phyloP scores from a whole-genome alignment of 2,113 vertebrate species.

The Pagrus major region DNA sequence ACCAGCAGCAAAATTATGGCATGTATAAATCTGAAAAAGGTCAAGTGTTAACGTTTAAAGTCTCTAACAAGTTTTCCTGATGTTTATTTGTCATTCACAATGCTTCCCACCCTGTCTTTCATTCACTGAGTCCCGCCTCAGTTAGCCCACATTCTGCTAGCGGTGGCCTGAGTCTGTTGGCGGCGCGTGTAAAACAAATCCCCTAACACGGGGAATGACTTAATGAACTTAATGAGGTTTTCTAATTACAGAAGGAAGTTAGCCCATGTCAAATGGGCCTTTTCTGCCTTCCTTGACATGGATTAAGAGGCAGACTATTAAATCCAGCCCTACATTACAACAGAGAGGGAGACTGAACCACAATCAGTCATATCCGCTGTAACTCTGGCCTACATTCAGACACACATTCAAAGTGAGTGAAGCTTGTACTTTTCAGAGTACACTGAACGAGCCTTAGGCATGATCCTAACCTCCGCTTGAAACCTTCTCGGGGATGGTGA shows the following conservation, averaged over 20 bases:
- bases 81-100: background rate
- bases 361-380: constrained; percentile 62
- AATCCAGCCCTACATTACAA: constrained; percentile 61
- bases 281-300: constrained; percentile 75
- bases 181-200: constrained; percentile 80
- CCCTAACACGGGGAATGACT: constrained; percentile 76
- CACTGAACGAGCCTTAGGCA: constrained; percentile 43
- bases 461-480: constrained; percentile 37
- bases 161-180: constrained; percentile 57
- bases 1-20: no score
- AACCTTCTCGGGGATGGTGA: constrained; percentile 48
- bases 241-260: constrained; percentile 80
- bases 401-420: constrained; percentile 45
- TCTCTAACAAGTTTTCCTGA: no score
- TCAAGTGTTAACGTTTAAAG: no score
- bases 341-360: constrained; percentile 39
- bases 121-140: background rate
- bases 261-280: constrained; percentile 79
- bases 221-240: constrained; percentile 85
- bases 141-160: constrained; percentile 33
- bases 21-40: no score
- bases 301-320: constrained; percentile 80
- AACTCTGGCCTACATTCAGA: constrained; percentile 64
- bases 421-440: constrained; percentile 48
- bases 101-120: background rate